A percentile compares a stretch with the other conserved stretches of the same genome.
These are phyloP conservation scores for Oreochromis tanganicae DNA, from an alignment of 2,113 vertebrate species.

Conservation along the genomic window DNA sequence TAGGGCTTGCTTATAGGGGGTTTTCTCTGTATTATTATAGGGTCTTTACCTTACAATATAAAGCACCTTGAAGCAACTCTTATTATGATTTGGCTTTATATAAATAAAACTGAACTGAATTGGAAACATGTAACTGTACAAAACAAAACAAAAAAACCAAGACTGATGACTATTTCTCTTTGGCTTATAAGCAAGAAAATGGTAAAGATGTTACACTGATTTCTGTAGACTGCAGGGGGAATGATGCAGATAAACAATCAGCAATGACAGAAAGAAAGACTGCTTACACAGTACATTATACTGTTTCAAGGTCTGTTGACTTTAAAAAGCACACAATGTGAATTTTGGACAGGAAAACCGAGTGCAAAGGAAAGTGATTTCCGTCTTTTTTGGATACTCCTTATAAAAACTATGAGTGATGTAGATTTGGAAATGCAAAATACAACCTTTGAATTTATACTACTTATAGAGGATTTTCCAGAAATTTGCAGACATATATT, in stretches of 20 bases:
- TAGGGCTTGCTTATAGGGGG: neutral
- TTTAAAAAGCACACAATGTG: neutral
- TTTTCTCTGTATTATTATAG: neutral
- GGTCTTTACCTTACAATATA: neutral
- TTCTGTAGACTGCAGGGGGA: neutral
- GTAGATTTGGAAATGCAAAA: neutral
- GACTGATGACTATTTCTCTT: neutral
- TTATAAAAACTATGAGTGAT: neutral
- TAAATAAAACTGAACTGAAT: neutral
- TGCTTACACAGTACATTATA: neutral
- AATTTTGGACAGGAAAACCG: neutral
- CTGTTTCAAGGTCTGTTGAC: neutral
- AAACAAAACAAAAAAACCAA: neutral
- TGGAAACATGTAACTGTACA: neutral
- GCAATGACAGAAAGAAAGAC: neutral
- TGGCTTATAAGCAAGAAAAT: neutral
- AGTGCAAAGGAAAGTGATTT: neutral
- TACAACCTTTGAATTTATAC: neutral
- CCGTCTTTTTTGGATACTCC: neutral
- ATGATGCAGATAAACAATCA: neutral
- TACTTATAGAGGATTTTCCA: neutral
- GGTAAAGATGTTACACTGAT: neutral
- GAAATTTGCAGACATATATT: neutral
- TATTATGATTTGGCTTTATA: neutral
- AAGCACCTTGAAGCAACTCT: neutral